Conservation (phyloP, 2,797 vertebrate genomes). For the Leuciscus waleckii region DNA sequence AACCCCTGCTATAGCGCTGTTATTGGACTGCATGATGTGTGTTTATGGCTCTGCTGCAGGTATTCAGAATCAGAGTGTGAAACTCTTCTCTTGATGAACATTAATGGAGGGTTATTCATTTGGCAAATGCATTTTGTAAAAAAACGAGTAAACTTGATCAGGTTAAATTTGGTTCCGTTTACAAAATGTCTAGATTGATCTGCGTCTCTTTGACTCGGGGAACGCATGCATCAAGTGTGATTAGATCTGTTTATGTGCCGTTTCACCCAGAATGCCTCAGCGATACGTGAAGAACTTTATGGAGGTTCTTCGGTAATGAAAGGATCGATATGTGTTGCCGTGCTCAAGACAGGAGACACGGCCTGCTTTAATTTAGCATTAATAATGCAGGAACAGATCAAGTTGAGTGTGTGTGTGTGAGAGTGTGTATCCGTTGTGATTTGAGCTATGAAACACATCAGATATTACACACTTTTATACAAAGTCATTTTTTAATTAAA, state of each 20-base stretch:
- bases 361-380: conserved; percentile 79
- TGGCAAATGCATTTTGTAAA: conserved; percentile 15
- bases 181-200: neutral
- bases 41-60: conserved; percentile 60
- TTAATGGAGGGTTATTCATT: conserved; percentile 27
- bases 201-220: neutral
- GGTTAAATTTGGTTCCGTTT: neutral
- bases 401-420: conserved; percentile 24
- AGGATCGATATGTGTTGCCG: conserved; percentile 77
- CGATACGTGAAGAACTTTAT: conserved; percentile 68
- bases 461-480: neutral
- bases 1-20: conserved; percentile 67
- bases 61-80: conserved; percentile 57
- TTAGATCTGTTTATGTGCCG: conserved; percentile 6
- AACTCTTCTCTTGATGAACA: neutral
- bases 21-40: conserved; percentile 66
- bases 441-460: neutral
- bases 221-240: neutral
- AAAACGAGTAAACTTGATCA: neutral
- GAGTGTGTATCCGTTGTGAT: neutral
- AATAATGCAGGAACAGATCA: conserved; percentile 73
- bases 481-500: neutral
- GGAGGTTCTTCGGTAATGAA: conserved; percentile 72
- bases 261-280: conserved; percentile 36
- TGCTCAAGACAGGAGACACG: conserved; percentile 73